Percentiles rank a stretch among this genome's conserved stretches.
These are phyloP conservation scores for Lutjanus campechanus DNA, from an alignment of 2,797 vertebrate species.

Conservation along the genomic window DNA sequence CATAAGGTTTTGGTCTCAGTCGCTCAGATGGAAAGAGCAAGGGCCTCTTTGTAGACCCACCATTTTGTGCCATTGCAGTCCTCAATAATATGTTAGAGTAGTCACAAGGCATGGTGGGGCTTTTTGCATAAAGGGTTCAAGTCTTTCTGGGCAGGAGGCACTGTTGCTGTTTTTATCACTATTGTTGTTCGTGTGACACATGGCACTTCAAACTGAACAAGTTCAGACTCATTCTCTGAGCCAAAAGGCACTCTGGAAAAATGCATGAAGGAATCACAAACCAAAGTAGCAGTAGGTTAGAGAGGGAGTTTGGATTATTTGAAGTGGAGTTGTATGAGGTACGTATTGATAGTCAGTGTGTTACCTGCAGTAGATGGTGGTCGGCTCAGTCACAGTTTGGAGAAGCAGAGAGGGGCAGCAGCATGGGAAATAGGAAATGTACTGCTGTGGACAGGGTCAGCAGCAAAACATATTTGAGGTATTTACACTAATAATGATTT, in stretches of 20 bases:
- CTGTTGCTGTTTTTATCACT: not conserved
- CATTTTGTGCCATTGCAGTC: slow-evolving; percentile 26
- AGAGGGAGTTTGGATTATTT: too few relatives aligned
- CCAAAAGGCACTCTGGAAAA: slow-evolving; percentile 13
- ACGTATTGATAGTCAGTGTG: too few relatives aligned
- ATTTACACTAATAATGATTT: too few relatives aligned
- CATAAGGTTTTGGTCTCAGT: slow-evolving; percentile 42
- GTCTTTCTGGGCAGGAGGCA: not conserved
- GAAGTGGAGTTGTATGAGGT: too few relatives aligned
- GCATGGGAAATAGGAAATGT: too few relatives aligned
- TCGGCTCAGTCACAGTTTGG: too few relatives aligned
- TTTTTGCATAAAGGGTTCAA: slow-evolving; percentile 2
- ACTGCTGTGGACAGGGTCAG: too few relatives aligned
- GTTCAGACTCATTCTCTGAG: slow-evolving; percentile 22
- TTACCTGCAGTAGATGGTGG: too few relatives aligned
- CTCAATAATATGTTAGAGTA: not conserved
- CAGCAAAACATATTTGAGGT: too few relatives aligned
- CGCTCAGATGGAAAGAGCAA: slow-evolving; percentile 41
- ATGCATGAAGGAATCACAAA: slow-evolving; percentile 6
- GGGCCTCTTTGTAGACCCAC: slow-evolving; percentile 18
- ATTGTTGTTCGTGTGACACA: not conserved
- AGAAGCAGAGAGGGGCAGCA: too few relatives aligned
- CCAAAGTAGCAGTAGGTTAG: not conserved
- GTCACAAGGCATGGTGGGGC: not conserved
- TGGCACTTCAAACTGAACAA: not conserved